Evolutionary conservation across 2,113 vertebrate species (phyloP).

Genomic region (Xiphias gladius): DNA sequence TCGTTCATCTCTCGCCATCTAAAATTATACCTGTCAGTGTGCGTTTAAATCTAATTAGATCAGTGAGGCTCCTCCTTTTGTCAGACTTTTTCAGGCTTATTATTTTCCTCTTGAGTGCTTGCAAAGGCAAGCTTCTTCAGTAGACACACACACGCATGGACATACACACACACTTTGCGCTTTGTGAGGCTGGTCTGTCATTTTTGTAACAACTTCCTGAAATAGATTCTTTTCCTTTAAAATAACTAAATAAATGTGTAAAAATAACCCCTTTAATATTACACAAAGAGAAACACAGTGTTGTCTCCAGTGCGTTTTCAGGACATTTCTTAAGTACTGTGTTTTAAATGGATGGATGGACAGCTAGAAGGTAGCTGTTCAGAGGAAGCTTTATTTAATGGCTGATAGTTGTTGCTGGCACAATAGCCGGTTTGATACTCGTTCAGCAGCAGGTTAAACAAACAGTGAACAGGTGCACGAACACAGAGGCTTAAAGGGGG

Average conservation of each 20-base stretch:
- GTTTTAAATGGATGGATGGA: background rate
- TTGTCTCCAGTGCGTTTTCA: background rate
- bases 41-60: conserved; percentile 34
- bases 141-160: background rate
- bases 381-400: conserved; percentile 27
- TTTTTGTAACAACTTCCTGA: conserved; percentile 41
- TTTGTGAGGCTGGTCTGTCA: conserved; percentile 13
- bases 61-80: conserved; percentile 17
- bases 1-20: background rate
- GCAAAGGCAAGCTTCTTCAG: conserved; percentile 40
- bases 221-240: conserved; percentile 57
- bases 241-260: conserved; percentile 23
- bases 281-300: background rate
- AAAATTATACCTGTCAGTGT: conserved; percentile 24
- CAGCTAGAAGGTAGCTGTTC: background rate
- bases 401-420: conserved; percentile 5
- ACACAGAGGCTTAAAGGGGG: conserved; percentile 40
- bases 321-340: background rate
- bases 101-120: conserved; percentile 19
- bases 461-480: conserved; percentile 63
- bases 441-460: conserved; percentile 54
- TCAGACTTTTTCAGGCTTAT: conserved; percentile 3
- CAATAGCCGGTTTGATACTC: conserved; percentile 21
- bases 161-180: background rate
- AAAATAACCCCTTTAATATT: conserved; percentile 44